A percentile compares a stretch with the other conserved stretches of the same genome.
Conservation (phyloP, 1,140 invertebrate species). For the Tetragnatha versicolor region DNA sequence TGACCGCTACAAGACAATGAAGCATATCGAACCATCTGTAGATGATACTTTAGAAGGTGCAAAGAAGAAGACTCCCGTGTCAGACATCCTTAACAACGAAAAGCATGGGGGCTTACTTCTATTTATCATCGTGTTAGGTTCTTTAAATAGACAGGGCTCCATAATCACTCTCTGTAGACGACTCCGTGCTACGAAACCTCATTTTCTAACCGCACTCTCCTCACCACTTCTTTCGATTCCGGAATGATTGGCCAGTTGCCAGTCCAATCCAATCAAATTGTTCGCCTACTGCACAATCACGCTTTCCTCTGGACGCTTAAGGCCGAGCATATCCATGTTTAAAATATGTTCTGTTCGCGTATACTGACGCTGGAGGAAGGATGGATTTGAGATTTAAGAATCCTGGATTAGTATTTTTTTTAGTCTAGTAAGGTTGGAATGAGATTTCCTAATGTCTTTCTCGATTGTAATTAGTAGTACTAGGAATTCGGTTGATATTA, state of each 20-base stretch:
- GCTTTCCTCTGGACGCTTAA: not conserved
- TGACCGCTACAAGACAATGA: too few relatives aligned
- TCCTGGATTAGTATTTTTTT: too few relatives aligned
- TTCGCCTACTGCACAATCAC: slow-evolving; percentile 28
- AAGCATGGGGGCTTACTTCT: not conserved
- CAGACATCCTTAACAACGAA: slow-evolving; percentile 4
- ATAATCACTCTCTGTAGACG: slow-evolving; percentile 41
- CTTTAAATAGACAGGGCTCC: slow-evolving; percentile 51
- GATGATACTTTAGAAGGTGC: too few relatives aligned
- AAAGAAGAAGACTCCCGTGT: not conserved
- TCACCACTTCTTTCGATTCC: not conserved
- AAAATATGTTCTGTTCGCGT: slow-evolving; percentile 4
- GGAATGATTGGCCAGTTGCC: slow-evolving; percentile 39
- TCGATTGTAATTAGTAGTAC: too few relatives aligned
- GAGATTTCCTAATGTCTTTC: too few relatives aligned
- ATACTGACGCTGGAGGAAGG: not conserved
- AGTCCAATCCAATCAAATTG: slow-evolving; percentile 45
- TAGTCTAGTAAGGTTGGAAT: too few relatives aligned
- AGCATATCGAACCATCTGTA: too few relatives aligned
- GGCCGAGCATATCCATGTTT: too few relatives aligned
- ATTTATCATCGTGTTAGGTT: slow-evolving; percentile 38
- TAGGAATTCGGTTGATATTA: too few relatives aligned
- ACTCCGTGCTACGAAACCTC: slow-evolving; percentile 36
- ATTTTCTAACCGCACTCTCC: slow-evolving; percentile 46
- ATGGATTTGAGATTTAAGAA: not conserved